Conservation (phyloP, 1,140 invertebrate species). For the Pentalonia nigronervosa region DNA sequence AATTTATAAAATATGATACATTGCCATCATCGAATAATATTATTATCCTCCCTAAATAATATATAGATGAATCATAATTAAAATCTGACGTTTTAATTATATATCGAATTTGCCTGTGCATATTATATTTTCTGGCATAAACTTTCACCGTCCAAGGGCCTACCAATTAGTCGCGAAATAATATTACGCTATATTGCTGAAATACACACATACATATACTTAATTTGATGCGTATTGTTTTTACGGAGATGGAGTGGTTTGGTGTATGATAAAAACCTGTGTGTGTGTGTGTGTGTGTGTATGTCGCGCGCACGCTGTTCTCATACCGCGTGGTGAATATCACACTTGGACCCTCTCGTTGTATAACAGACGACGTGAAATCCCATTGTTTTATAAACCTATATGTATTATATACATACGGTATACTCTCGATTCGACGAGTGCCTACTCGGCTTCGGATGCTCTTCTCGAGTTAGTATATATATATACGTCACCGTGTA, state of each 20-base stretch:
- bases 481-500: not conserved
- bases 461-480: not conserved
- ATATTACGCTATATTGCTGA: not conserved
- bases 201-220: not conserved
- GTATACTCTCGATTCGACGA: not conserved
- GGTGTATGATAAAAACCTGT: not conserved
- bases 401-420: not conserved
- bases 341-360: not conserved
- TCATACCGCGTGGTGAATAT: not conserved
- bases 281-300: not conserved
- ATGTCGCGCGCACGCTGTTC: not conserved
- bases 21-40: not conserved
- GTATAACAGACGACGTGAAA: not conserved
- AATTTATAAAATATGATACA: not conserved
- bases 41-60: not conserved
- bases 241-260: not conserved
- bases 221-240: not conserved
- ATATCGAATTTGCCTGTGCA: not conserved
- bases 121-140: not conserved
- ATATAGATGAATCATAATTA: not conserved
- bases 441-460: not conserved
- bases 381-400: not conserved
- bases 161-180: not conserved
- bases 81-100: constrained; percentile 1
- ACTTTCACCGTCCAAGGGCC: not conserved